Evolutionary conservation across 1,140 invertebrate species (phyloP).

Genomic region (Andrena cerasifolii): DNA sequence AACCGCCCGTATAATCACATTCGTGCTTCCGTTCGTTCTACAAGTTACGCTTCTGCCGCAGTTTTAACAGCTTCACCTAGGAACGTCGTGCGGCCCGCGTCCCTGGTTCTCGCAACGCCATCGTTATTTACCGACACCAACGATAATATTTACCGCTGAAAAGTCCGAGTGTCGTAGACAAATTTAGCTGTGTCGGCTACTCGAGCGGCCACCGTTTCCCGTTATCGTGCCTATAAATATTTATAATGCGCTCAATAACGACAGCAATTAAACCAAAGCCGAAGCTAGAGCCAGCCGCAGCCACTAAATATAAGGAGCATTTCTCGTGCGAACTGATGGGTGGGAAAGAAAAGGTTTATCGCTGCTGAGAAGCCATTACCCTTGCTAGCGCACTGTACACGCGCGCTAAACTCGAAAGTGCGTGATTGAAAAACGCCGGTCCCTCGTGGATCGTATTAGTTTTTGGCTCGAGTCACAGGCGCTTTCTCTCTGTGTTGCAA

Average conservation of each 20-base stretch:
- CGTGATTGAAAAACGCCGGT: too few relatives aligned
- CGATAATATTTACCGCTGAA: constrained; percentile 1
- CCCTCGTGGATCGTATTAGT: too few relatives aligned
- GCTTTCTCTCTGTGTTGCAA: background rate
- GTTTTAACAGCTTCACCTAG: background rate
- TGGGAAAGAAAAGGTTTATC: too few relatives aligned
- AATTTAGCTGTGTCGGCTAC: background rate
- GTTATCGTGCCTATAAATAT: background rate
- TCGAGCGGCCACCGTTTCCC: background rate
- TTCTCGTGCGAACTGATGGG: too few relatives aligned
- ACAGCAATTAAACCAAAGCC: background rate
- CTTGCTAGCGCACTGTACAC: too few relatives aligned
- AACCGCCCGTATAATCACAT: background rate
- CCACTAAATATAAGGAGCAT: too few relatives aligned
- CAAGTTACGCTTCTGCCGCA: background rate
- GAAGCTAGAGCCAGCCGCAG: too few relatives aligned
- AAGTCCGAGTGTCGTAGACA: background rate
- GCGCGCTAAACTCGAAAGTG: too few relatives aligned
- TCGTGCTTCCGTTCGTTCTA: background rate
- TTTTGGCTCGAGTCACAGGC: too few relatives aligned
- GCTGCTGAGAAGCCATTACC: too few relatives aligned
- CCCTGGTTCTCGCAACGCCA: background rate
- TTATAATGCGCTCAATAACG: background rate
- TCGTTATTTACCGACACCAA: constrained; percentile 8
- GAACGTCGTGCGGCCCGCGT: too few relatives aligned